Base-by-base conservation (phyloP, 2,113 vertebrate species). In the Sebastes fasciatus region DNA sequence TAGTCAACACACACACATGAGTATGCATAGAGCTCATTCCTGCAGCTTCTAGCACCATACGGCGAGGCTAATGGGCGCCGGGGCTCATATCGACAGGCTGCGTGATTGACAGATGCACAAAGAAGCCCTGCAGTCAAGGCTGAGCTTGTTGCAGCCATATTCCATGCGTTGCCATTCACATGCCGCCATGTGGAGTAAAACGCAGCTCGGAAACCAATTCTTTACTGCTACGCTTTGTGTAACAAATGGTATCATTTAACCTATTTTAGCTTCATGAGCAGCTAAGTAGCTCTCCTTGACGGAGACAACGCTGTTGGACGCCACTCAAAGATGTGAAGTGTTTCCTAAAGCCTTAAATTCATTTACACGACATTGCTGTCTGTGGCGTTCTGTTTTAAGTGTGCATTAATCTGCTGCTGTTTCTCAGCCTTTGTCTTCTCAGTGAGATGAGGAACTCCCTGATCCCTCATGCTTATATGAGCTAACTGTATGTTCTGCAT, bases 71-170 rank as follows among this genome's bases (percentile, higher is more conserved):
- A 91, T 93, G 80, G 86, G 79, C 51, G 66, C 88, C 17, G 12
- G 48, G 74, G 74, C 79, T 83, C 74, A 61, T 88, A 83, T 80
- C 76, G 90, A 93, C 82, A 79, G 74, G 26, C 83, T 75, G 57
- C 67, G 10, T 90, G 91, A 93, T 74, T 88, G 93, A 92, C 92
- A 90, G 91, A 71, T 81, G 57, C 67, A 88, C 77, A 82, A 75
- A 80, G 82, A 76, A 83, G 78, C 73, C 77, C 76, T 80, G 85
- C 85, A 80, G 88, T 80, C 74, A 57, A 58, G 61, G 64, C 80
- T 81, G 49, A 77, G 69, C 63, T 17, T 1, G 48, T 65, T 77
- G 74, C 72, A 77, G 77, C 70, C 65, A 73, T 79, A 73, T 70
- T 88, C 73, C 34, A 34, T 57, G 52, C 55, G 1, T 46, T 8